phyloP scores from a whole-genome alignment of 2,888 invertebrate genomes.

The Gastracanthus pulcherrimus region DNA sequence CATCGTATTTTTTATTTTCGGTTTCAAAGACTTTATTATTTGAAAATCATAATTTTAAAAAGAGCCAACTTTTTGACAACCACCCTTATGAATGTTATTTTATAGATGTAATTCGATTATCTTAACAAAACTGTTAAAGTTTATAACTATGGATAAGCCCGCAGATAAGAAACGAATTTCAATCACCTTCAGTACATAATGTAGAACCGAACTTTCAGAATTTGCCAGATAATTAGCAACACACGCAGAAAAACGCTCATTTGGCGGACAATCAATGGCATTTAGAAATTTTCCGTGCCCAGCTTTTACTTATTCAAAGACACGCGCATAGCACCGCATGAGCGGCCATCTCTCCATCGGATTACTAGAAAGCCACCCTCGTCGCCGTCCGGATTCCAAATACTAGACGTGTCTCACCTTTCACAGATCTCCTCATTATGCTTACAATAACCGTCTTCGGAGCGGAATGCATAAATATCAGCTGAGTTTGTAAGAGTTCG shows the following conservation, averaged over 20 bases:
- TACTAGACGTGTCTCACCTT: slow-evolving; percentile 49
- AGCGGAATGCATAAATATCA: slow-evolving; percentile 4
- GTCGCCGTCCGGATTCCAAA: slow-evolving; percentile 22
- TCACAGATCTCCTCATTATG: slow-evolving; percentile 25
- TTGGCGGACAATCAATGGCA: not conserved
- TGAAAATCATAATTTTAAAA: too few species aligned
- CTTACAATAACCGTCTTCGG: not conserved
- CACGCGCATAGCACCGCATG: slow-evolving; percentile 45
- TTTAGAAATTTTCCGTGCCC: not conserved
- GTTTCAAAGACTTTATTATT: too few species aligned
- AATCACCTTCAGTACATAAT: too few species aligned
- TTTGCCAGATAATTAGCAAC: too few species aligned
- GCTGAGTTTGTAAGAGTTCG: not conserved
- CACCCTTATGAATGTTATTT: too few species aligned
- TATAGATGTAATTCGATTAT: too few species aligned
- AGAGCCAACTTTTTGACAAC: too few species aligned
- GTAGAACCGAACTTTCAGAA: not conserved
- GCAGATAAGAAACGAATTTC: too few species aligned
- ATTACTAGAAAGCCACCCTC: slow-evolving; percentile 57
- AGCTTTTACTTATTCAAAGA: slow-evolving; percentile 26
- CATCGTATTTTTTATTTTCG: too few species aligned
- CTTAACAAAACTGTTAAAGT: too few species aligned
- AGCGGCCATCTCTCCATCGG: slow-evolving; percentile 55
- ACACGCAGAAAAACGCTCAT: not conserved
- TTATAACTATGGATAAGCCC: too few species aligned